A percentile compares a stretch with the other conserved stretches of the same genome.
phyloP scores from a whole-genome alignment of 2,888 invertebrate genomes.

The Halictus ligatus region DNA sequence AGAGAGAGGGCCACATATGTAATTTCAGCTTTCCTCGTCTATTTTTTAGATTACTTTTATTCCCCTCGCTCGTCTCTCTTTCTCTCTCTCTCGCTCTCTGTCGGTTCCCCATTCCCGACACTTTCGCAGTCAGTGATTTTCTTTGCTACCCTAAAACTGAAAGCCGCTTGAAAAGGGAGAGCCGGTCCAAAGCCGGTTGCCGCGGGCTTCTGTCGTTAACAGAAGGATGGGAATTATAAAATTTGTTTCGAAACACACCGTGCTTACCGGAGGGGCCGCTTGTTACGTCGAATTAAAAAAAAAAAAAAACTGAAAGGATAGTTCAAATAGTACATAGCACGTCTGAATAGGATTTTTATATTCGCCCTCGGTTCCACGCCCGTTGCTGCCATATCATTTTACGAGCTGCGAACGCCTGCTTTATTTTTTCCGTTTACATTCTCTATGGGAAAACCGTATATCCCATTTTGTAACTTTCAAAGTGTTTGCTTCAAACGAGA shows the following conservation, averaged over 20 bases:
- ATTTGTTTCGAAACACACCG: slow-evolving; percentile 7
- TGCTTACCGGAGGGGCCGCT: not conserved
- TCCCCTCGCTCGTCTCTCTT: not conserved
- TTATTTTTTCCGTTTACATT: slow-evolving; percentile 1
- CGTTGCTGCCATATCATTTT: not conserved
- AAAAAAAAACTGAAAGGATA: not conserved
- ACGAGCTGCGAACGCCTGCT: not conserved
- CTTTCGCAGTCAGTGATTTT: slow-evolving; percentile 4
- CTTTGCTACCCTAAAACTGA: slow-evolving; percentile 7
- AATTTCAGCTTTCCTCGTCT: not conserved
- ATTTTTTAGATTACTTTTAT: not conserved
- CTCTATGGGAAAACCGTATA: not conserved
- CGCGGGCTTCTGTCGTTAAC: slow-evolving; percentile 11
- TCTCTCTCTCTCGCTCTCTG: not conserved
- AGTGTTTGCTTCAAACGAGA: not conserved
- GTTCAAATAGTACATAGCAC: not conserved
- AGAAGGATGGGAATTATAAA: slow-evolving; percentile 5
- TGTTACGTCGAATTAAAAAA: slow-evolving; percentile 1
- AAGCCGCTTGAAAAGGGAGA: slow-evolving; percentile 4
- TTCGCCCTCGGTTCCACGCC: not conserved
- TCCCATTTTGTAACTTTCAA: not conserved
- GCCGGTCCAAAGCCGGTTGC: not conserved
- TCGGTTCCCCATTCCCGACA: not conserved
- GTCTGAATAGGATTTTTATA: slow-evolving; percentile 3
- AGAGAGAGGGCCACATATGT: not conserved